Evolutionary conservation across 1,140 invertebrate genomes (phyloP), one percentile per base, ranked within the genome.

Genomic region (Cydia fagiglandana): DNA sequence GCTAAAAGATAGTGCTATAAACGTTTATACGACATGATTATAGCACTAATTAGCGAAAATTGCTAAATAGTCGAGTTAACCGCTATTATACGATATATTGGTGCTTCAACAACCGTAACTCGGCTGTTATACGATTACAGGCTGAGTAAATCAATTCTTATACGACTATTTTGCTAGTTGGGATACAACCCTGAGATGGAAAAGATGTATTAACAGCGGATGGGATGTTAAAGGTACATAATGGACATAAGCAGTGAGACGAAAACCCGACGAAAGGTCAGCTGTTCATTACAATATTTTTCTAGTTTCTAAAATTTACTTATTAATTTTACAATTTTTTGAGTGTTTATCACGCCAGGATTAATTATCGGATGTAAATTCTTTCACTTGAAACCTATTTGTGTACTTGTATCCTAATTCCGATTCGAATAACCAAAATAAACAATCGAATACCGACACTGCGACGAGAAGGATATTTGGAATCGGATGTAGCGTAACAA

Each of bases 181-280:
- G n/a, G n/a, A n/a, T n/a, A n/a, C n/a, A n/a, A n/a, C n/a, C n/a
- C n/a, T n/a, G 24, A 61, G 10, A 61, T 61, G 56, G 17, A 24
- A 15, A 61, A 70, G 6, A 70, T 70, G 66, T 10, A 70, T 70
- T 70, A 70, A 45, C 17, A 41, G 66, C 34, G 38, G 34, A 10
- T 70, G 66, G 66, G 45, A 9, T 6, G 12, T 70, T 17, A 70
- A 68, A 70, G 66, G 45, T 38, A 70, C 2, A 17, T 70, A n/a
- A 70, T 70, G 66, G 66, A 70, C 34, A 38, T 9, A 70, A 70
- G 66, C 66, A 70, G 66, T 34, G 30, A 15, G 64, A 38, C 61
- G 3, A 66, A 66, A 66, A 24, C 30, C 64, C 64, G 64, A 66
- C 64, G 64, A 34, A 9, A 17, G 66, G 34, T 70, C 66, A 70